These are phyloP conservation scores for Drosophila yakuba DNA, from an alignment of 1,140 invertebrate species.

Conservation along the genomic window DNA sequence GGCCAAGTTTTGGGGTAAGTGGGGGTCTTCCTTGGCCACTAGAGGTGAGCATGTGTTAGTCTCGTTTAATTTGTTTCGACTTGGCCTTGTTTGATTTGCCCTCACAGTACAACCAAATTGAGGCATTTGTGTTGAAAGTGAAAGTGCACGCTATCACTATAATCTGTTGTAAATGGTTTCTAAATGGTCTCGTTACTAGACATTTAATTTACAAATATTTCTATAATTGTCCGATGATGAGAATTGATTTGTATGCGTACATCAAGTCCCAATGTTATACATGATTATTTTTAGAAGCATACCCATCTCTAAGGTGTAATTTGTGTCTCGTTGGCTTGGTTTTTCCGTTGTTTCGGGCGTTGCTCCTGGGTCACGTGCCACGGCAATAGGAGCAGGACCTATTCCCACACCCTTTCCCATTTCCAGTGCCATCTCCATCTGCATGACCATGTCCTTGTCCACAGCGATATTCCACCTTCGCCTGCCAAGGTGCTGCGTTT, in stretches of 20 bases:
- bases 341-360: conserved; percentile 8
- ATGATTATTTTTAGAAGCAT: too few species aligned
- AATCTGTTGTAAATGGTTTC: neutral
- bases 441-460: conserved; percentile 4
- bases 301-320: conserved; percentile 26
- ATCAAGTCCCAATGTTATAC: too few species aligned
- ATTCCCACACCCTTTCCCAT: conserved; percentile 21
- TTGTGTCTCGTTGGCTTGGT: neutral
- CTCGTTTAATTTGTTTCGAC: conserved; percentile 33
- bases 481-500: conserved; percentile 79
- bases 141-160: neutral
- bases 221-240: too few species aligned
- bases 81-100: conserved; percentile 6
- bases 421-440: neutral
- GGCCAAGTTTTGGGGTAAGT: conserved; percentile 23
- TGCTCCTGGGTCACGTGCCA: conserved; percentile 58
- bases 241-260: too few species aligned
- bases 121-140: neutral
- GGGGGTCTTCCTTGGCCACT: conserved; percentile 14
- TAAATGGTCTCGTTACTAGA: neutral
- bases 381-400: conserved; percentile 29
- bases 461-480: conserved; percentile 10
- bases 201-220: neutral
- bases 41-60: conserved; percentile 46
- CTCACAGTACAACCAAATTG: conserved; percentile 6